Evolutionary conservation across 2,113 vertebrate genomes (phyloP), one percentile per base, ranked within the genome.

Genomic region (Gopherus flavomarginatus): DNA sequence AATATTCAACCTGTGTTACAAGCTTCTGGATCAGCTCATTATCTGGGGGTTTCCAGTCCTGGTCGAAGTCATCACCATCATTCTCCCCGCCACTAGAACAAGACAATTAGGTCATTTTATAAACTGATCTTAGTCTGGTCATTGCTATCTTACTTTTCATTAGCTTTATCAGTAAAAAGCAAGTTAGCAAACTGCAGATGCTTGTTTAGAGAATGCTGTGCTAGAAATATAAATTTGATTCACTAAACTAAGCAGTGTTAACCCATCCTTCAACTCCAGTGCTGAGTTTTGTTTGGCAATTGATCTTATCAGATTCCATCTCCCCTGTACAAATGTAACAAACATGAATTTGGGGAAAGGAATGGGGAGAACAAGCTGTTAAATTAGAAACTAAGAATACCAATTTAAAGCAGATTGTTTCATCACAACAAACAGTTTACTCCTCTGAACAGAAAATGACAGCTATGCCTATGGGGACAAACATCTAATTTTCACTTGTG

Each of bases 1-100:
- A 99, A 96, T 99, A 99, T 80, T 99, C 99, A 1, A 99, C 99
- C 98, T 99, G 99, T 31, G 98, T 94, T 79, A 99, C 98, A 97
- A 99, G 97, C 90, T 99, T 99, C 97, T 98, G 98, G 94, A 99
- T 99, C 83, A 99, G 98, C 26, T 99, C 99, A 8, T 97, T 77
- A 38, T 99, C 99, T 0, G 99, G 99, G 22, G 99, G 99, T 97
- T 98, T 99, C 99, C 99, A 99, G 97, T 99, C 98, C 65, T 97
- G 97, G 27, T 97, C 97, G 13, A 81, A 92, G 9, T 98, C 98
- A 4, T 99, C 99, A 24, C 97, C 98, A 38, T 99, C 99, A 17
- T 99, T 97, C 98, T 99, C 99, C 0, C 98, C 99, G 14, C 99
- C 99, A 19, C 99, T 99, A 98, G 62, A 96, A 97, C 26, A 56